Evolutionary conservation across 2,797 vertebrate species (phyloP), one percentile per base, ranked within the genome.

Genomic region (Cuculus canorus): DNA sequence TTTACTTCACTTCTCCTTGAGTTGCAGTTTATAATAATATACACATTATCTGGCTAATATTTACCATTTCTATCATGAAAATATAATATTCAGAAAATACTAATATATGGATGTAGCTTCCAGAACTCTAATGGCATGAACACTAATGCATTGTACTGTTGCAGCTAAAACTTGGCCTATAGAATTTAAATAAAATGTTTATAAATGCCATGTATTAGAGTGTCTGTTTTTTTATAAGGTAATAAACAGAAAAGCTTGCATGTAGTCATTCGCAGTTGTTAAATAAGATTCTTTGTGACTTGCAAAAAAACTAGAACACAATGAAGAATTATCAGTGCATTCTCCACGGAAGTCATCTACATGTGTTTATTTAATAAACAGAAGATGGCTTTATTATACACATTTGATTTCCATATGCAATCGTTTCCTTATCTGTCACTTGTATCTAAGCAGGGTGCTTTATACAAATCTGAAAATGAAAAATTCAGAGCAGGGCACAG

Each of bases 391-490:
- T 98, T 97, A 98, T 98, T 98, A 98, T 96, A 96, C 97, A 98
- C 98, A 97, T 97, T 98, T 98, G 97, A 98, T 98, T 98, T 98
- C 97, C 98, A 98, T 97, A 98, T 94, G 97, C 97, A 97, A 95
- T 95, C 94, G 61, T 86, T 94, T 96, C 95, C 97, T 97, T 98
- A 98, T 98, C 98, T 98, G 98, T 97, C 98, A 98, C 98, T 98
- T 98, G 98, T 98, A 98, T 98, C 98, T 98, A 97, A 97, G 98
- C 97, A 97, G 96, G 96, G 96, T 94, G 97, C 97, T 98, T 98
- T 98, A 98, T 97, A 97, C 96, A 98, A 98, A 98, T 98, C 98
- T 98, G 98, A 98, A 98, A 99, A 98, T 98, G 98, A 98, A 98
- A 98, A 98, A 98, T 98, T 97, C 97, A 96, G 97, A 97, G 88